Base-by-base conservation (phyloP, 2,113 vertebrate species). In the Regulus satrapa region DNA sequence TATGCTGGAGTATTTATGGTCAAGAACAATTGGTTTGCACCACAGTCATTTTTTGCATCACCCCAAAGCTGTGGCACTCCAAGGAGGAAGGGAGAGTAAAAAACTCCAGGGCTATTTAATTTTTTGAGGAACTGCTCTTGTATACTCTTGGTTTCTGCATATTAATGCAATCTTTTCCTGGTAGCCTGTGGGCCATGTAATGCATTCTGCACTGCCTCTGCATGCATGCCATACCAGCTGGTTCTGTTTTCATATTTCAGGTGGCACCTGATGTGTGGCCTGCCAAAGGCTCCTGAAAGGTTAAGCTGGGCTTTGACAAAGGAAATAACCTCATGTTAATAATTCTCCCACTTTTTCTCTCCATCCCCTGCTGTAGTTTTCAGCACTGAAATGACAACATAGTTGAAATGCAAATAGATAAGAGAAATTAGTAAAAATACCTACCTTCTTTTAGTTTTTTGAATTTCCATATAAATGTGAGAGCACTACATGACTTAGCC, bases 351-450 rank as follows among this genome's bases (percentile, higher is more conserved):
- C 1, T 13, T 10, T 54, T 72, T 46, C 59, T 31, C 48, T 13
- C 41, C 12, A 81, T 62, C 8, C 5, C 6, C n/a, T 48, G n/a
- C 6, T 54, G 14, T 28, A 75, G 20, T 68, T 84, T 58, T 86
- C 83, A 88, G 12, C 26, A 63, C 56, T 85, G 48, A 89, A 95
- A 85, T 69, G 88, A 40, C 40, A 94, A 41, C 41, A 67, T 82
- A 73, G 63, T 76, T 86, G 62, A 94, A 96, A 93, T 90, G 25
- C 43, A 94, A 86, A 79, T 85, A 84, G 46, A 41, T 82, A 82
- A 89, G 55, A 71, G 43, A 90, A 88, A 82, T 59, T 68, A 69
- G 85, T 78, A 88, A 63, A 91, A 92, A 81, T 29, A 64, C 23
- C 36, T 87, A 36, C 32, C 32, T 92, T 87, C 14, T 69, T 87